Evolutionary conservation across 2,113 vertebrate species (phyloP), one percentile per base, ranked within the genome.

Genomic region (Oceanites oceanicus): DNA sequence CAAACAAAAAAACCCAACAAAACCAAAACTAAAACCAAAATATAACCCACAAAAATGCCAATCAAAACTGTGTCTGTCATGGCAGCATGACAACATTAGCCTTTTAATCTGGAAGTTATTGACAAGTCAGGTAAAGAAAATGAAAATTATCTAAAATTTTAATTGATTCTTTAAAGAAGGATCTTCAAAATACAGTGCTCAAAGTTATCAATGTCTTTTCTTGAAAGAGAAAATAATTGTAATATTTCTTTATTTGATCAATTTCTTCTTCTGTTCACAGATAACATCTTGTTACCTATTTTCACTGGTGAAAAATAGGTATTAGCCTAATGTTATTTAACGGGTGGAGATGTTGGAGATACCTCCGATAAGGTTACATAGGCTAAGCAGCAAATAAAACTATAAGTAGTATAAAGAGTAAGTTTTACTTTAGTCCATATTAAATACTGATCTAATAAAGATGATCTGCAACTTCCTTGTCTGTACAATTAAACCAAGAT

Each of bases 401-500:
- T 21, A 55, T 15, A 72, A 29, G 6, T 32, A 75, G 4, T 67
- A 19, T 34, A 81, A 84, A 71, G 25, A 30, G 1, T 42, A 65
- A 84, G 32, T 42, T 91, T 79, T 52, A 27, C 8, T 71, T 91
- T 53, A 44, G 40, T 81, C 20, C 23, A 15, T 17, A 42, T 50
- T 56, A 83, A 55, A 76, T 77, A 36, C 5, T 15, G 17, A 86
- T 75, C 21, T 87, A 78, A 87, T 91, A 88, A 96, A 96, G n/a
- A 86, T 44, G 11, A 96, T 93, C 56, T 87, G 38, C 40, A 84
- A 29, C 34, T 73, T 96, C 67, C 38, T 86, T 88, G 53, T 78
- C 27, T 56, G 21, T 83, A 82, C 62, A 95, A 90, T 92, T 96
- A 94, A 94, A 83, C 62, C 55, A 92, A 50, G 29, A 16, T 53